Conservation (phyloP, 2,888 invertebrate species). For the Frankliniella intonsa region DNA sequence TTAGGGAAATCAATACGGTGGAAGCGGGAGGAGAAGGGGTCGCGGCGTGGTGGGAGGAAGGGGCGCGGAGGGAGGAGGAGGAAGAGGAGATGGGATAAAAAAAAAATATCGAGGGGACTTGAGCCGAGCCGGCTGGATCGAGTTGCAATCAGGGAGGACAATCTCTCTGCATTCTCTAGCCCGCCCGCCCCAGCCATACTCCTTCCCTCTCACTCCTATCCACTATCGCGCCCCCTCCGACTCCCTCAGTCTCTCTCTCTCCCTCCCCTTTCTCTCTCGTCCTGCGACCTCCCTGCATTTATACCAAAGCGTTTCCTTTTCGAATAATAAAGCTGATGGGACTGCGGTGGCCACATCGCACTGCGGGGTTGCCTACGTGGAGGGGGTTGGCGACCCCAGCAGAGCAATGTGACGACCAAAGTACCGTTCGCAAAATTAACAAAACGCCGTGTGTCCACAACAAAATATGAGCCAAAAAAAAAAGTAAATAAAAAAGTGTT, state of each 20-base stretch:
- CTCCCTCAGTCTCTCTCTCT: too few relatives aligned
- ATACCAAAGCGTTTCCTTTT: background rate
- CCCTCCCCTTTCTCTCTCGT: background rate
- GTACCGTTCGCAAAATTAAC: too few relatives aligned
- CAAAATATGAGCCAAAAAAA: too few relatives aligned
- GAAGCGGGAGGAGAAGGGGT: too few relatives aligned
- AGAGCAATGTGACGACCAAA: background rate
- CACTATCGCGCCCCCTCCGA: too few relatives aligned
- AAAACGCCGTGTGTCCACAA: too few relatives aligned
- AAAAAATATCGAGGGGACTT: background rate
- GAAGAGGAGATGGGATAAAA: background rate
- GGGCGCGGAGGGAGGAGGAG: too few relatives aligned
- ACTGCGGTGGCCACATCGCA: background rate
- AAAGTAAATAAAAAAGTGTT: too few relatives aligned
- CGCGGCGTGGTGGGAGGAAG: too few relatives aligned
- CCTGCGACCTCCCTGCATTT: background rate
- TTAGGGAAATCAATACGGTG: background rate
- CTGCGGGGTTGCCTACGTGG: background rate
- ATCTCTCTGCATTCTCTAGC: background rate
- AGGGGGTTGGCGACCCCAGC: background rate
- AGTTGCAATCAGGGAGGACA: background rate
- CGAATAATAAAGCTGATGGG: conserved; percentile 23
- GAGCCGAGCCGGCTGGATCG: background rate
- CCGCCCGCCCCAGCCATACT: too few relatives aligned
- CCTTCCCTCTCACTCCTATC: background rate